Percentiles rank a stretch among this genome's conserved stretches.
Evolutionary conservation across 1,140 invertebrate genomes (phyloP).

Genomic region (Megalonaias nervosa): DNA sequence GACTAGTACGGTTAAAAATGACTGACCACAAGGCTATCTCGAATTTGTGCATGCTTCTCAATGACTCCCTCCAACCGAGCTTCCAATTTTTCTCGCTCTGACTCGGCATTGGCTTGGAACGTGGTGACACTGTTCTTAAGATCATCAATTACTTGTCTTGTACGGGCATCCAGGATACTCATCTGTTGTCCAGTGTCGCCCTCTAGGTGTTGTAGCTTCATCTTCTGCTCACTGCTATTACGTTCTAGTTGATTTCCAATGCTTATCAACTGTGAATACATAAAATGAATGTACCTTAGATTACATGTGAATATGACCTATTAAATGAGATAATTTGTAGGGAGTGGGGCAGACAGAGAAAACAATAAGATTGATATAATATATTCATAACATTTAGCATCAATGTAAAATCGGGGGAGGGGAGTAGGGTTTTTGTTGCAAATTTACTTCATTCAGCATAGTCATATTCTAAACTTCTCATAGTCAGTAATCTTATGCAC

Average conservation of each 20-base stretch:
- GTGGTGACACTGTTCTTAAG: constrained; percentile 53
- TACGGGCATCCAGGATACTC: constrained; percentile 61
- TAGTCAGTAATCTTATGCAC: too few species aligned
- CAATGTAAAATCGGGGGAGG: too few species aligned
- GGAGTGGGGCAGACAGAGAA: constrained; percentile 37
- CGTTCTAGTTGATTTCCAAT: constrained; percentile 44
- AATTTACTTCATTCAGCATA: too few species aligned
- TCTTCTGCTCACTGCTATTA: constrained; percentile 49
- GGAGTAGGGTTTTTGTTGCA: too few species aligned
- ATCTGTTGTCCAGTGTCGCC: constrained; percentile 62
- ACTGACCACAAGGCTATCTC: constrained; percentile 17
- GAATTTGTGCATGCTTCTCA: constrained; percentile 43
- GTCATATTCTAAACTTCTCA: too few species aligned
- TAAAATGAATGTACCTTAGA: background rate
- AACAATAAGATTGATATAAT: constrained; percentile 2
- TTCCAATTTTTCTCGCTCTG: constrained; percentile 64
- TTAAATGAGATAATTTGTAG: constrained; percentile 2
- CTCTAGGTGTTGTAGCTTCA: constrained; percentile 64
- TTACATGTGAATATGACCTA: too few species aligned
- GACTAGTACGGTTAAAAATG: background rate
- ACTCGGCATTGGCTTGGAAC: constrained; percentile 48
- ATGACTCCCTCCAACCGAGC: constrained; percentile 49
- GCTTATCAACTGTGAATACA: constrained; percentile 31
- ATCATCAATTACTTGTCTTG: constrained; percentile 64
- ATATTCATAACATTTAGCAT: too few species aligned